Conservation (phyloP, 2,797 vertebrate species). For the Parotocinclus haroldoi region DNA sequence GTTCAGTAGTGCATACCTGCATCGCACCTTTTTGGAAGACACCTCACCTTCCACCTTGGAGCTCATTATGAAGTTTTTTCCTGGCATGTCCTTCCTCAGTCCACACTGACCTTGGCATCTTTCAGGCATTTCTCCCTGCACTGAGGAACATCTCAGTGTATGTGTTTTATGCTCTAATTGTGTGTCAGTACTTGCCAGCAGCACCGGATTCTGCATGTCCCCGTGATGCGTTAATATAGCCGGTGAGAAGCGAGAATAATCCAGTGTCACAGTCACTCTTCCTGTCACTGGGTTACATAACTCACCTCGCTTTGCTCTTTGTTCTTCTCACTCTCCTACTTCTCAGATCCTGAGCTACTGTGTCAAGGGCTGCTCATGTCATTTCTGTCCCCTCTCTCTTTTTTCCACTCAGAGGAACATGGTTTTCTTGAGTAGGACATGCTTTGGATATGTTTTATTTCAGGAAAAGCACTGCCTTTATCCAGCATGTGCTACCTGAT, state of each 20-base stretch:
- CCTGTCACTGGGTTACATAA: slow-evolving; percentile 56
- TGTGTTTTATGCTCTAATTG: slow-evolving; percentile 66
- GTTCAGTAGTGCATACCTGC: too few relatives aligned
- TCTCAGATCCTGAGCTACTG: slow-evolving; percentile 1
- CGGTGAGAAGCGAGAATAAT: slow-evolving; percentile 55
- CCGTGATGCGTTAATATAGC: slow-evolving; percentile 44
- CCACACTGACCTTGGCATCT: slow-evolving; percentile 58
- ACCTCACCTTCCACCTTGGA: too few relatives aligned
- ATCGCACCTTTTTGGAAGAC: too few relatives aligned
- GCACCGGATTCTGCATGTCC: slow-evolving; percentile 56
- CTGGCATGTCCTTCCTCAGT: slow-evolving; percentile 19
- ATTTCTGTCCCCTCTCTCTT: slow-evolving; percentile 12
- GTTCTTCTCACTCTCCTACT: slow-evolving; percentile 40
- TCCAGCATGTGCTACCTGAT: too few relatives aligned
- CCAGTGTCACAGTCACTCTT: slow-evolving; percentile 58
- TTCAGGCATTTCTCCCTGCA: slow-evolving; percentile 53
- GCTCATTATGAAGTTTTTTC: too few relatives aligned
- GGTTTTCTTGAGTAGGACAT: too few relatives aligned
- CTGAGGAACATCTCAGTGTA: slow-evolving; percentile 55
- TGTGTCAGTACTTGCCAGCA: slow-evolving; percentile 62
- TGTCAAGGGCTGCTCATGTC: neutral
- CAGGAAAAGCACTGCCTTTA: too few relatives aligned
- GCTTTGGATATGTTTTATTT: too few relatives aligned
- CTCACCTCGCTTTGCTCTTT: slow-evolving; percentile 46
- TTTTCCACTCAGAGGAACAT: neutral